Percentiles rank a stretch among this genome's conserved stretches.
phyloP scores from a whole-genome alignment of 1,140 invertebrate species.

The Nylanderia fulva region DNA sequence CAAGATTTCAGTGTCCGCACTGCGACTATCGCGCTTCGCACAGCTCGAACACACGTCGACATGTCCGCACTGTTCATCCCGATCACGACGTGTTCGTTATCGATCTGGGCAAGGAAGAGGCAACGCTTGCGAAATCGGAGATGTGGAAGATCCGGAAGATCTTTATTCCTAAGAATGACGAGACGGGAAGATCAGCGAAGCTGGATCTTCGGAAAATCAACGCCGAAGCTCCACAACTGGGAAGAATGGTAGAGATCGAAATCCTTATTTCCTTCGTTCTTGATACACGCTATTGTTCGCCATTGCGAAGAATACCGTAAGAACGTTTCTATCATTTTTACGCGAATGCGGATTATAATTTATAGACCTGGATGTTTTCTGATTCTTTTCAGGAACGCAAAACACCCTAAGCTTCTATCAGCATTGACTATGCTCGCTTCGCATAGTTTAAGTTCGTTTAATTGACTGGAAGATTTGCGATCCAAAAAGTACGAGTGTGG shows the following conservation, averaged over 20 bases:
- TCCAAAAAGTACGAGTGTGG: background rate
- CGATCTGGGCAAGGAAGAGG: slow-evolving; percentile 38
- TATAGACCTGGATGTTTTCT: background rate
- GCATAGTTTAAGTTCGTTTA: background rate
- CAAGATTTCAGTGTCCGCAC: slow-evolving; percentile 87
- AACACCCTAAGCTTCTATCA: background rate
- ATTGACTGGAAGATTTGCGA: background rate
- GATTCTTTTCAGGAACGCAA: slow-evolving; percentile 23
- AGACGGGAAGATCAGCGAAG: slow-evolving; percentile 1
- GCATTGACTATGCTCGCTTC: background rate
- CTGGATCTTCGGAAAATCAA: slow-evolving; percentile 16
- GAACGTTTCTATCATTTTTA: background rate
- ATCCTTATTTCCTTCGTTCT: background rate
- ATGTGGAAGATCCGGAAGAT: background rate
- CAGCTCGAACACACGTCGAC: slow-evolving; percentile 73
- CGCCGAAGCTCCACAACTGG: background rate
- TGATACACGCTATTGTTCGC: slow-evolving; percentile 14
- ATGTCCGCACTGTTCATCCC: slow-evolving; percentile 88
- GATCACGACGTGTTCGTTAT: slow-evolving; percentile 85
- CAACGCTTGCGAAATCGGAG: slow-evolving; percentile 21
- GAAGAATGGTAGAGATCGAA: slow-evolving; percentile 61
- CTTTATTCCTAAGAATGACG: background rate
- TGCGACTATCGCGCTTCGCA: slow-evolving; percentile 80
- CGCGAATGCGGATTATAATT: background rate
- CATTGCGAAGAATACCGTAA: slow-evolving; percentile 19